Evolutionary conservation across 2,888 invertebrate species (phyloP).

Genomic region (Ptilodon capucinus): DNA sequence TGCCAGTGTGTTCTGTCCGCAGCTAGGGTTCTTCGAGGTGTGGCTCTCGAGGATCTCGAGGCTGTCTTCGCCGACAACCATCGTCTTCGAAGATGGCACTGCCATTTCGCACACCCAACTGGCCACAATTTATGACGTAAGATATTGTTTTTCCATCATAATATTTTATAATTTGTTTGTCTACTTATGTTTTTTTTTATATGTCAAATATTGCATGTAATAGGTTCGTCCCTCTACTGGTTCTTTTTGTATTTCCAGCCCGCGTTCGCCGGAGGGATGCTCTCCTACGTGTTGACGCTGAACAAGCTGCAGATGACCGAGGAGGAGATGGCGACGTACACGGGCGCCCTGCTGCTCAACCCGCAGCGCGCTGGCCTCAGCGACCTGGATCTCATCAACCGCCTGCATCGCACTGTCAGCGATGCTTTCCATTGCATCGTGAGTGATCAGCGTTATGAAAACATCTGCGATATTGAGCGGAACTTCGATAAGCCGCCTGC

Average conservation of each 20-base stretch:
- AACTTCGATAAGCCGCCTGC: too few relatives aligned
- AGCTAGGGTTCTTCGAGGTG: slow-evolving; percentile 95
- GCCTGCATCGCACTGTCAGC: slow-evolving; percentile 86
- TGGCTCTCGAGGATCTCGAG: slow-evolving; percentile 95
- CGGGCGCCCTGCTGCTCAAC: slow-evolving; percentile 92
- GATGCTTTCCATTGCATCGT: slow-evolving; percentile 89
- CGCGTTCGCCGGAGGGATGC: slow-evolving; percentile 91
- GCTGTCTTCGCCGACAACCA: slow-evolving; percentile 87
- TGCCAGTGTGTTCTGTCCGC: slow-evolving; percentile 45
- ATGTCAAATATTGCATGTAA: too few relatives aligned
- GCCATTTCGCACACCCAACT: slow-evolving; percentile 92
- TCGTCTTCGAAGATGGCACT: slow-evolving; percentile 96
- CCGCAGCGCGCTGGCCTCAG: slow-evolving; percentile 91
- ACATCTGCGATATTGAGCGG: too few relatives aligned
- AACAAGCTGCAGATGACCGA: slow-evolving; percentile 91
- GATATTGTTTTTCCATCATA: too few relatives aligned
- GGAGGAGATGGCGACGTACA: slow-evolving; percentile 94
- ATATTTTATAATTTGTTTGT: too few relatives aligned
- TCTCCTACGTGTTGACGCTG: slow-evolving; percentile 90
- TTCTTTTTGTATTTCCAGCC: slow-evolving; percentile 80
- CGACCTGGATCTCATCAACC: slow-evolving; percentile 85
- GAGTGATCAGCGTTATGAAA: too few relatives aligned
- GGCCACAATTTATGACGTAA: slow-evolving; percentile 92
- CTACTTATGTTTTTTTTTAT: too few relatives aligned
- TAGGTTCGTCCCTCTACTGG: not conserved